Base-by-base conservation (phyloP, 2,797 vertebrate species). In the Ceryle rudis region DNA sequence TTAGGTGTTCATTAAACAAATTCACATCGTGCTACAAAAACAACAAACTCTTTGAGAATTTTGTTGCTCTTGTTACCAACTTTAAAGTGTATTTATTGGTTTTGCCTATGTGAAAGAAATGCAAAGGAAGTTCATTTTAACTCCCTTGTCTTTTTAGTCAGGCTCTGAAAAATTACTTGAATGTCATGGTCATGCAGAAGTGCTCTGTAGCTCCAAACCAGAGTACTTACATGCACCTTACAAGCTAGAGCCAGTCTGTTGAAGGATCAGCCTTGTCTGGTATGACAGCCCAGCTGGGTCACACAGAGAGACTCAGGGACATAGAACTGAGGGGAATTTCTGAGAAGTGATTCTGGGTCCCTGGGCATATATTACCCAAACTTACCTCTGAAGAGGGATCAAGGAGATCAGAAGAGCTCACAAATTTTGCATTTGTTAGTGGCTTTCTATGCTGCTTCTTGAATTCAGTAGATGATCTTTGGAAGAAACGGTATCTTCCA, bases 171-270 rank as follows among this genome's bases (percentile, higher is more conserved):
- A 79, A 12, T 55, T 8, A 14, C 42, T 94, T 46, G 11, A 31
- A 78, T 39, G 10, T n/a, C 33, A 33, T 0, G 3, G 22, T 44
- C 35, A 17, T 2, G 5, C 37, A 55, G 57, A 64, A 64, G 7
- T 26, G 22, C 2, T 12, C 14, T 14, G 0, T 4, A 37, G 12
- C 4, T 60, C 20, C 42, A 33, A 12, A 16, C 5, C 1, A 2
- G 37, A 49, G 46, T 6, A 5, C 7, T 10, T 14, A 25, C 1
- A 0, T 0, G 0, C 4, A 33, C 11, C 7, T 20, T 29, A 6
- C 14, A 7, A 49, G 21, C 8, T 55, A 37, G 31, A 95, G 10
- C 4, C 39, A 70, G 37, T 8, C 46, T 1, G 0, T 9, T 18
- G 13, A 9, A 51, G 2, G 19, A 2, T 60, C 21, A 73, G 8